phyloP scores from a whole-genome alignment of 1,140 invertebrate species.

The Bradysia coprophila region DNA sequence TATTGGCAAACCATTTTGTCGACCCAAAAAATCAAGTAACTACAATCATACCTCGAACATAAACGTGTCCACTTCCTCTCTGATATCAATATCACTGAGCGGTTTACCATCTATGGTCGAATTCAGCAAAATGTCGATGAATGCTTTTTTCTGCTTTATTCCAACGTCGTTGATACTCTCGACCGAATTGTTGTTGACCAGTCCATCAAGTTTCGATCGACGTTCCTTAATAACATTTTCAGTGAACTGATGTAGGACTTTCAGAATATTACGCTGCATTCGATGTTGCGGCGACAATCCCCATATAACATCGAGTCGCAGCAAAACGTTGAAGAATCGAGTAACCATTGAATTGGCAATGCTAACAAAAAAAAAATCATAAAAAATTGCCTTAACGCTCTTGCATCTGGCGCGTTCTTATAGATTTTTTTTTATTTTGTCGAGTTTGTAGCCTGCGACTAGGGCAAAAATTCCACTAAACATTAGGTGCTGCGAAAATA shows the following conservation, averaged over 20 bases:
- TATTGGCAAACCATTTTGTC: neutral
- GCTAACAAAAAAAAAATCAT: no score
- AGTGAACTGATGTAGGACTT: neutral
- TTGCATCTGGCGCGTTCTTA: no score
- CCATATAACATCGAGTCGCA: no score
- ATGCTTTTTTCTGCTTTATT: conserved; percentile 26
- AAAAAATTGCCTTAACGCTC: no score
- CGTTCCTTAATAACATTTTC: neutral
- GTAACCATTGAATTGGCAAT: no score
- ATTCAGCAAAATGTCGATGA: conserved; percentile 53
- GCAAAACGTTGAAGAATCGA: no score
- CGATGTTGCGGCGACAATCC: no score
- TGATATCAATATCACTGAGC: conserved; percentile 41
- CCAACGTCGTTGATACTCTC: conserved; percentile 10
- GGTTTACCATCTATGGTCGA: conserved; percentile 28
- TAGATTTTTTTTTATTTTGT: no score
- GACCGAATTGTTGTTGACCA: neutral
- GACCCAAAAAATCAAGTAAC: neutral
- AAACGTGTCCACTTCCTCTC: conserved; percentile 57
- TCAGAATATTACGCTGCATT: no score
- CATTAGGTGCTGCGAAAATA: no score
- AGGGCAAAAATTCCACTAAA: no score
- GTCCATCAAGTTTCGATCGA: neutral
- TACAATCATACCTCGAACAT: conserved; percentile 44
- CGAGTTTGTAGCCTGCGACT: no score